Base-by-base conservation (phyloP, 2,888 invertebrate species). In the Strigamia transsilvanica region DNA sequence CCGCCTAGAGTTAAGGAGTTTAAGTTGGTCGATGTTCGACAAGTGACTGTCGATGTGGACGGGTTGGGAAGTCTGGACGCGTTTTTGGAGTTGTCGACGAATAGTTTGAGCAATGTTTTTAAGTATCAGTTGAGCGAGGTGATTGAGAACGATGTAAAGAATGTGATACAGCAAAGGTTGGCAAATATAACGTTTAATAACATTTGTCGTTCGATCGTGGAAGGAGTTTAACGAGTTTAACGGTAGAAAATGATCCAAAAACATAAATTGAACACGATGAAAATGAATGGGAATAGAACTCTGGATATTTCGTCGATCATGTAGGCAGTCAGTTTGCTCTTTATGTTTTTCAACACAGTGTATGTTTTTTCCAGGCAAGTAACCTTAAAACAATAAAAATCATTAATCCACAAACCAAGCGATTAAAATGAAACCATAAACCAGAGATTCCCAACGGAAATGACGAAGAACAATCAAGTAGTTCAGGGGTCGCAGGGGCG, bases 61-160 rank as follows among this genome's bases (percentile, higher is more conserved):
- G 96, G 96, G 0, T 93, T 95, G 0, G 95, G 96, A n/a, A 94
- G 94, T 0, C 84, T 94, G 18, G 96, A 97, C 88, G 96, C 95
- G 86, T 86, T 93, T 0, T 89, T 95, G 83, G 96, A 97, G 88
- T 92, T 94, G 83, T 91, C 90, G 5, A 91, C 95, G 0, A 97
- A 96, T 87, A 90, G 96, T 79, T 86, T 96, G 80, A 95, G 96
- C 0, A 96, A 97, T 90, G 89, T 95, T 78, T 89, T 97, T 83
- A 91, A 96, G 82, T 94, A 94, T 87, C 95, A 95, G 88, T 82
- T 83, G 15, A 32, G 82, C 23, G 27, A 73, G 13, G 51, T 83
- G 23, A 32, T 82, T 15, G 81, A 82, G 42, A 77, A 18, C 1
- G 80, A 80, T 73, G 18, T 83, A n/a, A 51, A 66, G 32, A 38